Percentiles rank a stretch among this genome's conserved stretches.
Conservation (phyloP, 2,888 invertebrate genomes). For the Zeuzera pyrina region DNA sequence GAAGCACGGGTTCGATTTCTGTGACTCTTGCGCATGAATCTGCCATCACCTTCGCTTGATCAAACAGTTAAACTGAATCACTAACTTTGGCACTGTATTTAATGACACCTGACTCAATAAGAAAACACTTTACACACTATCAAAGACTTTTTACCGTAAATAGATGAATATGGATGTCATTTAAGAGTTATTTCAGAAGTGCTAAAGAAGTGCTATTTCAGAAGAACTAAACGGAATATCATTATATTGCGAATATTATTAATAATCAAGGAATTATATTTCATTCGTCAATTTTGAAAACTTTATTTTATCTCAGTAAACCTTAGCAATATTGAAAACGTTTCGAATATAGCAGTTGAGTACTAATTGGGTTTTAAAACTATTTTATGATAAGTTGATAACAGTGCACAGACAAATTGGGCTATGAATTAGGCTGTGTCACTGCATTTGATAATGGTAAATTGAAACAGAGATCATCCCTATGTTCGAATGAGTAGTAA, state of each 20-base stretch:
- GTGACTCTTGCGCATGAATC: constrained; percentile 44
- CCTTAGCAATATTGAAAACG: no score
- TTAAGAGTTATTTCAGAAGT: not conserved
- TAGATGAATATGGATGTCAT: constrained; percentile 2
- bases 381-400: no score
- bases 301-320: no score
- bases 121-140: constrained; percentile 12
- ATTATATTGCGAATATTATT: constrained; percentile 10
- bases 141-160: constrained; percentile 23
- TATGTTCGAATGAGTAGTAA: no score
- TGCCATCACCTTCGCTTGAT: constrained; percentile 40
- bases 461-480: no score
- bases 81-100: constrained; percentile 18
- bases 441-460: no score
- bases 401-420: no score
- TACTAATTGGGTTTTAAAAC: no score
- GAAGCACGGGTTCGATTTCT: constrained; percentile 44
- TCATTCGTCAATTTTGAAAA: no score
- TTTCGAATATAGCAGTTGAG: no score
- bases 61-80: constrained; percentile 51
- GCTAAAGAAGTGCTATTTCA: not conserved
- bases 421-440: no score
- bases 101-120: constrained; percentile 27
- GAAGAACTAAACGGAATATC: constrained; percentile 4
- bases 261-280: no score